Conservation (phyloP, 2,113 vertebrate species). For the Mixornis gularis region DNA sequence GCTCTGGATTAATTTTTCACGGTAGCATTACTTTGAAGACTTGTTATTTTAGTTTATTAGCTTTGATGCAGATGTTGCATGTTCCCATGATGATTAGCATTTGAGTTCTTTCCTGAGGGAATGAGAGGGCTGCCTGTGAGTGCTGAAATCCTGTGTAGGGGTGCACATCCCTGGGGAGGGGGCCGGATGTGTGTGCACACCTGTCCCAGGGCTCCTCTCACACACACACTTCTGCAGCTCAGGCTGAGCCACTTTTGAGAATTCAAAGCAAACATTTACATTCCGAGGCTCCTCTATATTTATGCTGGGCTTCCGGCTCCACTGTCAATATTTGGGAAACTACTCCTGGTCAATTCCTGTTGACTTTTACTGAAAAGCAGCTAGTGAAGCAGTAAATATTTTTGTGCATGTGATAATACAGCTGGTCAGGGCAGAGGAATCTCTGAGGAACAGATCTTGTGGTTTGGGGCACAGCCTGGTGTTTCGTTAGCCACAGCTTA, state of each 20-base stretch:
- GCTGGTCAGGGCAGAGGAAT: background rate
- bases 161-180: background rate
- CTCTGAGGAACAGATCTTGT: background rate
- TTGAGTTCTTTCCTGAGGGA: background rate
- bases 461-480: background rate
- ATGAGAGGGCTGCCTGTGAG: background rate
- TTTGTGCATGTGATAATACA: conserved; percentile 18
- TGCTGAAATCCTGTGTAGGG: background rate
- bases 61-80: background rate
- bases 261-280: conserved; percentile 55
- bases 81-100: background rate
- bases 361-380: conserved; percentile 44
- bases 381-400: conserved; percentile 35
- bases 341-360: conserved; percentile 45
- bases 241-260: background rate
- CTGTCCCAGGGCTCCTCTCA: background rate
- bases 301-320: conserved; percentile 19
- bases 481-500: background rate
- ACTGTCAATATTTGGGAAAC: conserved; percentile 47
- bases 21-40: background rate
- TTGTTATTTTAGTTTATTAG: background rate
- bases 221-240: background rate
- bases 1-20: background rate
- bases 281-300: conserved; percentile 50
- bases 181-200: background rate